Evolutionary conservation across 2,113 vertebrate genomes (phyloP).

Genomic region (Lepidothrix coronata): DNA sequence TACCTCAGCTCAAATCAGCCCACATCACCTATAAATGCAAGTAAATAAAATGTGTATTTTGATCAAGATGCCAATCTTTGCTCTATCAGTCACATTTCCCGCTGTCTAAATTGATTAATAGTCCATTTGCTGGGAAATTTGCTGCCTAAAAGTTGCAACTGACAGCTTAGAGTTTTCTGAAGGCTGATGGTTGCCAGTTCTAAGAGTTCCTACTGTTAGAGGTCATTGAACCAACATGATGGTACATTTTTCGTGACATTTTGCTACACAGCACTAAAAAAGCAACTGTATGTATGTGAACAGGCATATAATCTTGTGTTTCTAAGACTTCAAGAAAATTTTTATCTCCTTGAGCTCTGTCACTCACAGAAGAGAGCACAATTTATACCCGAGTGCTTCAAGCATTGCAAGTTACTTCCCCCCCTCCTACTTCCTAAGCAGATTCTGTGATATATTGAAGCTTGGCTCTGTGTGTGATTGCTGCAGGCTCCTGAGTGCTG

Average conservation of each 20-base stretch:
- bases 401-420: neutral
- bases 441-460: neutral
- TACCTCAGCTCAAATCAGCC: neutral
- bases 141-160: slow-evolving; percentile 1
- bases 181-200: neutral
- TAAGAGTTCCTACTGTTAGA: neutral
- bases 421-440: neutral
- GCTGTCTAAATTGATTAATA: slow-evolving; percentile 24
- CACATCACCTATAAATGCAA: neutral
- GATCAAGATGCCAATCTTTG: neutral
- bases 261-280: neutral
- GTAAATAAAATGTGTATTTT: slow-evolving; percentile 9
- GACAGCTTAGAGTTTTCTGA: neutral
- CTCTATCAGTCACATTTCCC: neutral
- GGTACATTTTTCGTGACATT: neutral
- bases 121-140: slow-evolving; percentile 36
- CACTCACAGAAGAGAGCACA: neutral
- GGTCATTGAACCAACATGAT: neutral
- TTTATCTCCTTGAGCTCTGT: neutral
- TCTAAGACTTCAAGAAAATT: neutral
- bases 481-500: neutral
- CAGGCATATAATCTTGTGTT: neutral
- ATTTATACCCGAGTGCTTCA: neutral
- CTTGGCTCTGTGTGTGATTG: neutral
- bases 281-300: neutral